Evolutionary conservation across 2,797 vertebrate genomes (phyloP).

Genomic region (Sphaeramia orbicularis): DNA sequence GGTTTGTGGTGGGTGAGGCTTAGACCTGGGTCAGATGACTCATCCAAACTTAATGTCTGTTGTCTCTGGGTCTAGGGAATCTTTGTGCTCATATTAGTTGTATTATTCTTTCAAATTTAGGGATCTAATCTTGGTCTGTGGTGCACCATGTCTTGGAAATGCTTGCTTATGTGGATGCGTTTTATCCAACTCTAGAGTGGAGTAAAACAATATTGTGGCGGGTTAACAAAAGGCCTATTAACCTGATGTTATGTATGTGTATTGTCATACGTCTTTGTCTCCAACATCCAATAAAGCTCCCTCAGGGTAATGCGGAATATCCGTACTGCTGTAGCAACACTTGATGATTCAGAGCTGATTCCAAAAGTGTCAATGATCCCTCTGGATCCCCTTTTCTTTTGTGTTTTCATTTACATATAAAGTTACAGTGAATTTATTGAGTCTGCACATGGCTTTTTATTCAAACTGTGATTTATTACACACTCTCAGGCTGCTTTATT

Average conservation of each 20-base stretch:
- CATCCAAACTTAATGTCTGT: slow-evolving; percentile 63
- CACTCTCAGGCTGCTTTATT: slow-evolving; percentile 55
- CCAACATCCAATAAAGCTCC: slow-evolving; percentile 32
- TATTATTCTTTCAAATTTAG: slow-evolving; percentile 71
- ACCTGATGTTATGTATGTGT: slow-evolving; percentile 65
- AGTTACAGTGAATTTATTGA: slow-evolving; percentile 67
- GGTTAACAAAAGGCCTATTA: slow-evolving; percentile 51
- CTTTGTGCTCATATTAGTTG: slow-evolving; percentile 54
- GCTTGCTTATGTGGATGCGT: slow-evolving; percentile 54
- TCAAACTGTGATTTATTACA: slow-evolving; percentile 71
- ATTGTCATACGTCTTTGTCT: slow-evolving; percentile 64
- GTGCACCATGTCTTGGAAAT: slow-evolving; percentile 57
- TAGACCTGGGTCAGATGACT: slow-evolving; percentile 76
- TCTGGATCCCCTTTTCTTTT: slow-evolving; percentile 41
- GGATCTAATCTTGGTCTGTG: slow-evolving; percentile 57
- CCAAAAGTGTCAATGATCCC: slow-evolving; percentile 25
- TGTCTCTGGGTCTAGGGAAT: slow-evolving; percentile 59
- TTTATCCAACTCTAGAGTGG: slow-evolving; percentile 54
- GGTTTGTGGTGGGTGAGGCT: slow-evolving; percentile 59
- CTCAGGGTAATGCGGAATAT: slow-evolving; percentile 52
- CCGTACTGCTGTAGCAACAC: slow-evolving; percentile 39
- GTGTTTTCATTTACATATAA: slow-evolving; percentile 70
- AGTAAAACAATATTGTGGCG: slow-evolving; percentile 71
- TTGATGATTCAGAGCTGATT: slow-evolving; percentile 46
- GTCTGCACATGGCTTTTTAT: slow-evolving; percentile 66